Base-by-base conservation (phyloP, 2,888 invertebrate genomes). In the Philereme transversata region DNA sequence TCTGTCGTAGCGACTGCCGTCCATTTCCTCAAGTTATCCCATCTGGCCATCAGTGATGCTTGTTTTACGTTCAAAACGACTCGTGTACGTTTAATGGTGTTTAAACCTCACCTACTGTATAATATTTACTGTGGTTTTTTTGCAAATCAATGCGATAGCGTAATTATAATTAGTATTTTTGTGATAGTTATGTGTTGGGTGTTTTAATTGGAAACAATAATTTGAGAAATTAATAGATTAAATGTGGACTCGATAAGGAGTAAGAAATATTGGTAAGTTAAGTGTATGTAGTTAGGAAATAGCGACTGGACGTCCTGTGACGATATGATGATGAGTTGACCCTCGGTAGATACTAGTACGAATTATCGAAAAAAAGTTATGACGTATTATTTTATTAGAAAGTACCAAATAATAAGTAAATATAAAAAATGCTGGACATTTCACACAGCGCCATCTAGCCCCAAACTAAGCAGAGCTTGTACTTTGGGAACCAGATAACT, bases 21-120 rank as follows among this genome's bases (percentile, higher is more conserved):
- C 50, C 45, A 59, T 60, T 64, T 65, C 67, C 69, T 65, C 63
- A 57, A 69, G 56, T 52, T 33, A 55, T 45, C 10, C 55, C 45
- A 57, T 54, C 57, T 43, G 34, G 35, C 11, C 41, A 49, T 60
- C 60, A 69, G 69, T 69, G 47, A 51, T 46, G 48, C 47, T 64
- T 53, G 53, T 60, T 60, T 48, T 54, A 57, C 57, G 58, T 7
- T 41, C 56, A 43, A 41, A 45, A 52, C 55, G 5, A 41, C 59
- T 45, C 55, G 58, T 51, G 47, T 49, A 33, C 7, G 3, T 40
- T 43, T 3, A 5, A n/a, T 34, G 22, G 22, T 22, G 45, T 45
- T 40, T 11, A 4, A 5, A 22, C 4, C 7, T 45, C 6, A 22
- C 4, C 7, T 45, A 22, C 22, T 22, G 6, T 11, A 48, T 8